phyloP scores from a whole-genome alignment of 1,140 invertebrate species.

The Solenopsis fugax region DNA sequence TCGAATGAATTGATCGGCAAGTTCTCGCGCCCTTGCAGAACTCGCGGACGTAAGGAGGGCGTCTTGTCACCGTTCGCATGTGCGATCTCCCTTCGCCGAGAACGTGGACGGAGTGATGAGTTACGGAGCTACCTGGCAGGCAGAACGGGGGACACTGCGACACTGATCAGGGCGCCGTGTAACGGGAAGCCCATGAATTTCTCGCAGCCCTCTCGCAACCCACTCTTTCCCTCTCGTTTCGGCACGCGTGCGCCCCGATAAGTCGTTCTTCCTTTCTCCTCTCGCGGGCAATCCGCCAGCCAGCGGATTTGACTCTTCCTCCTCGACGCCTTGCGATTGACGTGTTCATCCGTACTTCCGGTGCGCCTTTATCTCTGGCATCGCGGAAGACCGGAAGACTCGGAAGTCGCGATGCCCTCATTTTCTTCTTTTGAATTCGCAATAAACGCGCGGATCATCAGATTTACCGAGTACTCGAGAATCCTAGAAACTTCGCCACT shows the following conservation, averaged over 20 bases:
- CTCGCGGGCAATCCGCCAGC: conserved; percentile 27
- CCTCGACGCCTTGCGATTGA: background rate
- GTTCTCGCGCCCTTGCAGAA: background rate
- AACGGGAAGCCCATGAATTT: conserved; percentile 71
- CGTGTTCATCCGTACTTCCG: conserved; percentile 48
- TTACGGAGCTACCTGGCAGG: conserved; percentile 77
- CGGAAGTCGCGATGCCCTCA: background rate
- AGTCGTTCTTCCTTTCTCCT: conserved; percentile 89
- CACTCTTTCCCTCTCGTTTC: conserved; percentile 49
- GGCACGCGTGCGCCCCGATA: conserved; percentile 87
- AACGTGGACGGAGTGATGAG: conserved; percentile 81
- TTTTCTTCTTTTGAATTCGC: background rate
- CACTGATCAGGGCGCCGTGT: conserved; percentile 81
- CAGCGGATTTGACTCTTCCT: conserved; percentile 7
- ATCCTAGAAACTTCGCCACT: background rate
- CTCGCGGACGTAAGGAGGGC: conserved; percentile 12
- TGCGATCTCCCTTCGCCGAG: conserved; percentile 68
- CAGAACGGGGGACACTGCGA: conserved; percentile 82
- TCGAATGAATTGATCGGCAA: conserved; percentile 42
- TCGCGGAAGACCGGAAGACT: background rate
- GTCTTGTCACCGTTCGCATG: conserved; percentile 73
- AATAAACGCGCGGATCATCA: background rate
- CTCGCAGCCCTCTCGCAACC: conserved; percentile 50
- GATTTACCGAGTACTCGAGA: background rate
- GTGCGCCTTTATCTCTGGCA: background rate